Evolutionary conservation across 2,888 invertebrate genomes (phyloP), one percentile per base, ranked within the genome.

Genomic region (Eucera pruinosa): DNA sequence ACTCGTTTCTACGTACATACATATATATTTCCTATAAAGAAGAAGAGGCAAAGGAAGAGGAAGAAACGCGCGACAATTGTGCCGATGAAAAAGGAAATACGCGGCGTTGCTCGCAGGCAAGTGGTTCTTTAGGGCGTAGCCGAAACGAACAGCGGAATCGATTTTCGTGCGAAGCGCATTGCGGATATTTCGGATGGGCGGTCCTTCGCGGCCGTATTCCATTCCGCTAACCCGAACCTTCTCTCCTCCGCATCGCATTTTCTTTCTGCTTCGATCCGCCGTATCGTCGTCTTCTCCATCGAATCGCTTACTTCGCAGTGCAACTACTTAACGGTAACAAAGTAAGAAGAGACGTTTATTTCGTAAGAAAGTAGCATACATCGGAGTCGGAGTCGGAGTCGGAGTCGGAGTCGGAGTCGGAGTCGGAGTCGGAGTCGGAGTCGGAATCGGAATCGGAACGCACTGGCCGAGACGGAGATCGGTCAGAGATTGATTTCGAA

Each of bases 101-200:
- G 15, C 4, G 33, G 20, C 23, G 23, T 55, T 18, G 41, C 4
- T 39, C 23, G 20, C 39, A 62, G 62, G 77, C 58, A 48, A 58
- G 41, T 57, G 47, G 55, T 60, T 64, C 33, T 57, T 68, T 60
- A 15, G 78, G 78, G 78, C 77, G 77, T 73, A 69, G 61, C 55
- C 73, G 65, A 61, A 69, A 25, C 69, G 55, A 52, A 58, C 60
- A 41, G 62, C 61, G 60, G 64, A 77, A 87, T 87, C 80, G 87
- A 87, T 87, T 87, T 85, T 86, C 71, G 72, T 83, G 68, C 50
- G 76, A 85, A 85, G 87, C 87, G 87, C 87, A 87, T 81, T 87
- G 87, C 87, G 85, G 87, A 78, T 77, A 80, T 86, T 86, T 85
- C 80, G 79, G 55, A 75, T 69, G 73, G 55, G 71, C 67, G 57